These are phyloP conservation scores for Somateria mollissima DNA, from an alignment of 2,797 vertebrate species.

Conservation along the genomic window DNA sequence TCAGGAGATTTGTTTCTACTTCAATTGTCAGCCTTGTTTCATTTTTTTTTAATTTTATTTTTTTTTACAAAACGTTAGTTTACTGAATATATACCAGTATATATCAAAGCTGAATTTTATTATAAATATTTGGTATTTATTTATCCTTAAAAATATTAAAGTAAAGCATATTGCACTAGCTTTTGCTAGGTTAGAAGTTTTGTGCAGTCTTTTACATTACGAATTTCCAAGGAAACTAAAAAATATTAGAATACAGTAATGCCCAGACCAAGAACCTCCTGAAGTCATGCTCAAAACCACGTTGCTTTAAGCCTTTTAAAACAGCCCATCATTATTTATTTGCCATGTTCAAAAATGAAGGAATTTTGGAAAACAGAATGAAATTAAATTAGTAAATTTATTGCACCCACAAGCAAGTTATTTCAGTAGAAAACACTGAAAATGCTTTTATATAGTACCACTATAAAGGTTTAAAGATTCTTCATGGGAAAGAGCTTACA, in stretches of 20 bases:
- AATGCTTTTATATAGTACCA: background rate
- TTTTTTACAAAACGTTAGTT: background rate
- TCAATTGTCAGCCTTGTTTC: background rate
- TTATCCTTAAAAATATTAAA: background rate
- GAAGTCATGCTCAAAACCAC: background rate
- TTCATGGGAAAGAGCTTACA: background rate
- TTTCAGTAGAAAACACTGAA: background rate
- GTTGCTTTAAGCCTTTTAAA: background rate
- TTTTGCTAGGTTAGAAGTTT: background rate
- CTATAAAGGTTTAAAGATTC: fast-evolving
- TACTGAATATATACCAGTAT: background rate
- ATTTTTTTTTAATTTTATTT: background rate
- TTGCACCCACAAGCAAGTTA: background rate
- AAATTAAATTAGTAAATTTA: background rate
- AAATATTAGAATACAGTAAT: background rate
- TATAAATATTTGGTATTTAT: background rate
- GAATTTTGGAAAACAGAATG: background rate
- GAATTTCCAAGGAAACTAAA: background rate
- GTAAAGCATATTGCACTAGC: background rate
- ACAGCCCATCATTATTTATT: background rate
- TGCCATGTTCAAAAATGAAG: background rate
- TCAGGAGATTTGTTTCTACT: background rate
- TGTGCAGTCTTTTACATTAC: background rate
- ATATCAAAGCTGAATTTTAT: background rate
- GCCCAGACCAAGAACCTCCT: background rate